phyloP scores from a whole-genome alignment of 2,113 vertebrate genomes.

The Brachyhypopomus gauderio region DNA sequence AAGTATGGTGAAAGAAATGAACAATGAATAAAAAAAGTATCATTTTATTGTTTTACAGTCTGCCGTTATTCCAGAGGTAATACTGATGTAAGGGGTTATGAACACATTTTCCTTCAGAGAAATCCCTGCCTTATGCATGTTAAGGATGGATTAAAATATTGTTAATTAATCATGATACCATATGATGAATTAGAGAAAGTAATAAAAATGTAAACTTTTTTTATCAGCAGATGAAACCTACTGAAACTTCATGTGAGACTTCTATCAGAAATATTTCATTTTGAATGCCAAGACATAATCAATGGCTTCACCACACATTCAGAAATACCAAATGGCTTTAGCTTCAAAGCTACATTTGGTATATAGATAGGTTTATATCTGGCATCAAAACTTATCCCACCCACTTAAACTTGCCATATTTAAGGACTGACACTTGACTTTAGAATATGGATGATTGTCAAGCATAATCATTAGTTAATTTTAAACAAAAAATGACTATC shows the following conservation, averaged over 20 bases:
- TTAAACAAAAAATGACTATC: slow-evolving; percentile 48
- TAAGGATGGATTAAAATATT: slow-evolving; percentile 57
- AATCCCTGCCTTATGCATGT: slow-evolving; percentile 58
- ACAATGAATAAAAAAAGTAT: slow-evolving; percentile 61
- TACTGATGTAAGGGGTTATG: slow-evolving; percentile 61
- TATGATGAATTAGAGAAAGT: slow-evolving; percentile 32
- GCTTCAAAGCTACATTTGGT: slow-evolving; percentile 56
- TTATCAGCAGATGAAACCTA: slow-evolving; percentile 17
- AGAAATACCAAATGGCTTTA: slow-evolving; percentile 50
- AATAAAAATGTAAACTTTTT: slow-evolving; percentile 37
- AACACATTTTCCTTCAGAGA: slow-evolving; percentile 70
- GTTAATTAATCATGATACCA: slow-evolving; percentile 51
- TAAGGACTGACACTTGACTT: slow-evolving; percentile 53
- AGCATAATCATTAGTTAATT: slow-evolving; percentile 48
- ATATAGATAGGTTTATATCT: slow-evolving; percentile 48
- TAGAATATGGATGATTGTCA: slow-evolving; percentile 56
- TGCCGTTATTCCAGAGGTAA: slow-evolving; percentile 63
- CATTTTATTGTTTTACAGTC: slow-evolving; percentile 73
- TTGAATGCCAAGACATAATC: slow-evolving; percentile 44
- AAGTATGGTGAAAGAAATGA: slow-evolving; percentile 39
- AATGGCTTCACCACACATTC: slow-evolving; percentile 37
- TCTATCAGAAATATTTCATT: slow-evolving; percentile 33
- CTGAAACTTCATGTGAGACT: slow-evolving; percentile 9
- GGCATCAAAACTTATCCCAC: slow-evolving; percentile 39
- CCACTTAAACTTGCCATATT: slow-evolving; percentile 35